Evolutionary conservation across 2,888 invertebrate genomes (phyloP), one percentile per base, ranked within the genome.

Genomic region (Byasa hedistus): DNA sequence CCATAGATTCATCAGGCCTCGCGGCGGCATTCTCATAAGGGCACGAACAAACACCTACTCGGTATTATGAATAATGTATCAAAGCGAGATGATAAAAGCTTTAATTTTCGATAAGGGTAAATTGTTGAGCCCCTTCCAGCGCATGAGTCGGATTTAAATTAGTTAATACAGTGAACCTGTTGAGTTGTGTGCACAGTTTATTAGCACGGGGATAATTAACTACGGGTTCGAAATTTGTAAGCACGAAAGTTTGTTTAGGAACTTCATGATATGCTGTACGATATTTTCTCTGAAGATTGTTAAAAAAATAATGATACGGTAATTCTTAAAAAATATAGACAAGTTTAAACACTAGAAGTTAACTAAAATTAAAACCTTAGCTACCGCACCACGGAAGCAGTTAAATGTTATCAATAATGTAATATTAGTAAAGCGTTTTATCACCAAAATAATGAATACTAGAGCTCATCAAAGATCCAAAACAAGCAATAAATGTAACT

Each of bases 21-120:
- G 2, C 0, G 24, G 1, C 79, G 48, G 75, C 79, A 69, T 79
- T 77, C 80, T 66, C 21, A 36, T 23, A 57, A 27, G 23, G 57
- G 62, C 68, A 55, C 54, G 63, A 57, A 68, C 69, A 68, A 71
- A 72, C 69, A 71, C 75, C 75, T 78, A 80, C 77, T 79, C 76
- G 72, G 76, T 76, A 71, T 73, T 69, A 71, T 83, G 80, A 83
- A 83, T 84, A 83, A 83, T 83, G 76, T 82, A 85, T 82, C 80
- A 83, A 81, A 80, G 77, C 75, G 74, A 75, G 76, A 83, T 82
- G 77, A 78, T 76, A 78, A 79, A 75, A 71, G 76, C 79, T 81
- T 80, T 82, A 78, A 81, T 81, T 76, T 75, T 65, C 62, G 72
- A 76, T 74, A 70, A 73, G 69, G 71, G 76, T 71, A 77, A 76